Base-by-base conservation (phyloP, 2,888 invertebrate genomes). In the Sphecodes monilicornis region DNA sequence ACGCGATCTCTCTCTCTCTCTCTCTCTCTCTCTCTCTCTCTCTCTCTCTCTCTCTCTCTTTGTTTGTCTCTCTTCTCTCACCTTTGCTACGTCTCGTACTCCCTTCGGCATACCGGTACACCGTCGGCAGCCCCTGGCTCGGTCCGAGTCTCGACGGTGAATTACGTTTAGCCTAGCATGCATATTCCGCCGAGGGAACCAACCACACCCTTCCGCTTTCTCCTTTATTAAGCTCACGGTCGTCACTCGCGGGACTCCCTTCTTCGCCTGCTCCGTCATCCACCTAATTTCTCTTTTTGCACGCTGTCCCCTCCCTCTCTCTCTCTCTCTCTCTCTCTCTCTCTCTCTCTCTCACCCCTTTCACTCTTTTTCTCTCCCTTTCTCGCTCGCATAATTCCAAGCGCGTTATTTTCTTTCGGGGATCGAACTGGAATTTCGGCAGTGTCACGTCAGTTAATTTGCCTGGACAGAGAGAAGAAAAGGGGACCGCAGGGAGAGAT, bases 151-250 rank as follows among this genome's bases (percentile, higher is more conserved):
- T 39, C 50, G 50, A 80, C 78, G 54, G 78, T 90, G 90, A 91
- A 91, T 91, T 91, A 90, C 90, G 86, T 88, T 87, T 82, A 76
- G 82, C 88, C 72, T 86, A 79, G 86, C 86, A 90, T 91, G 90
- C 89, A 91, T 91, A 91, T 92, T 90, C 88, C 89, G 75, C 41
- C 78, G 60, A 75, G 50, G 16, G 68, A 32, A 39, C 69, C 79
- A 83, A 78, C 86, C 86, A 71, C 85, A 85, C 86, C 86, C 78
- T 74, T 64, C 83, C 72, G 78, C 75, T 74, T 29, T 72, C 54
- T 71, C 68, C 79, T 80, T 82, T 82, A 78, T 86, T 78, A 68
- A 86, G 69, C 78, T 64, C 76, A n/a, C 68, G 70, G 71, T 29
- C 72, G 64, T 78, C 66, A 41, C 64, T 66, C 72, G 46, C 64